Evolutionary conservation across 2,797 vertebrate species (phyloP), one percentile per base, ranked within the genome.

Genomic region (Cossypha dichroa): DNA sequence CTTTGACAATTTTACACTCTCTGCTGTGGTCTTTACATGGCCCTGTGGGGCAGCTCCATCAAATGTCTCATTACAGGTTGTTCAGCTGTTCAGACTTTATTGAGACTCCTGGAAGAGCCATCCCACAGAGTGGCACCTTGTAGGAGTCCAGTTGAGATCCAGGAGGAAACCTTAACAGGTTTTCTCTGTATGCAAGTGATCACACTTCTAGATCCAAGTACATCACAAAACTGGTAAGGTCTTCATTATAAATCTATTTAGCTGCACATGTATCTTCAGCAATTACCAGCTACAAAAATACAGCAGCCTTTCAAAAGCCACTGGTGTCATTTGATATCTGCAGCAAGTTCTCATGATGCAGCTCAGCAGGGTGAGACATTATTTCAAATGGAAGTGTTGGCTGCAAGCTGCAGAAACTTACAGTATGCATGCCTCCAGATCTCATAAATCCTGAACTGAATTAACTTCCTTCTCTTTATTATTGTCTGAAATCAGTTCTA

Each of bases 361-460:
- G 36, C 85, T 77, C 90, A 94, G 95, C 55, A 85, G 81, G 92
- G 76, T 82, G 73, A 96, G 62, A 94, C 74, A 90, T 94, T 96
- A 97, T 94, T 97, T 94, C 68, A 92, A 92, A 88, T 90, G 85
- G 83, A 93, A 97, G 49, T 13, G 43, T 68, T 94, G 70, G 69
- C 49, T 84, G 90, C 63, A 83, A 96, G 83, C 41, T 82, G 33
- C 55, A 94, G 85, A 88, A 84, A 33, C 67, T 91, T 90, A 60
- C 28, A 33, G 66, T 36, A 80, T 5, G 8, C 14, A 25, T 33
- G 18, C 38, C 70, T 76, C 58, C 73, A 88, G 86, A 91, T 55
- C 54, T 60, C 69, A 43, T 74, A 92, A 68, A 80, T 51, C 34
- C 81, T 69, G 13, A 80, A 55, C 36, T 66, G 81, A 93, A 79